These are phyloP conservation scores for Sialia sialis DNA, from an alignment of 2,113 vertebrate species.

Conservation along the genomic window DNA sequence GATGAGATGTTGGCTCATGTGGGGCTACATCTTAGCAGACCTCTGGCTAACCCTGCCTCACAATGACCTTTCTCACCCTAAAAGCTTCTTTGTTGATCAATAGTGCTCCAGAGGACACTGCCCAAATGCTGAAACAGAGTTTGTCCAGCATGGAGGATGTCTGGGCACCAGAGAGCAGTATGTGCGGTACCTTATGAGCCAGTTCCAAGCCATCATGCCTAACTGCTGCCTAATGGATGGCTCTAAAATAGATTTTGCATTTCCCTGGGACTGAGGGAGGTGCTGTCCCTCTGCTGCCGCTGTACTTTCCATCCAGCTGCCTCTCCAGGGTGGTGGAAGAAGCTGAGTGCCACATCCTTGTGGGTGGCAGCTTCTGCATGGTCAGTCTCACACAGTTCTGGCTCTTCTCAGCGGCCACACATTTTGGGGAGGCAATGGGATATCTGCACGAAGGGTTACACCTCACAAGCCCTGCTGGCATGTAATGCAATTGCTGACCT, in stretches of 20 bases:
- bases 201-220: background rate
- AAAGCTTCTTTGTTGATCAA: background rate
- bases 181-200: fast-evolving
- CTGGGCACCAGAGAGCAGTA: background rate
- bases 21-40: background rate
- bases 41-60: fast-evolving
- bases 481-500: background rate
- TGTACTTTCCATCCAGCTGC: background rate
- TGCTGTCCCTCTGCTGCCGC: background rate
- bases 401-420: background rate
- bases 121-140: background rate
- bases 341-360: fast-evolving
- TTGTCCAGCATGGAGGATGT: background rate
- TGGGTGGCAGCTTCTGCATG: fast-evolving
- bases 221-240: background rate
- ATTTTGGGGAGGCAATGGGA: background rate
- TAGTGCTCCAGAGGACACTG: background rate
- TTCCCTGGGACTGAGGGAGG: background rate
- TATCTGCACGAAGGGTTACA: background rate
- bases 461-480: fast-evolving
- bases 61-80: background rate
- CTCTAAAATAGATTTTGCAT: background rate
- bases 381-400: background rate
- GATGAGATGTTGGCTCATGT: fast-evolving
- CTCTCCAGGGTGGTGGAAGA: background rate